These are phyloP conservation scores for Lerista edwardsae DNA, from an alignment of 2,797 vertebrate genomes.

Conservation along the genomic window DNA sequence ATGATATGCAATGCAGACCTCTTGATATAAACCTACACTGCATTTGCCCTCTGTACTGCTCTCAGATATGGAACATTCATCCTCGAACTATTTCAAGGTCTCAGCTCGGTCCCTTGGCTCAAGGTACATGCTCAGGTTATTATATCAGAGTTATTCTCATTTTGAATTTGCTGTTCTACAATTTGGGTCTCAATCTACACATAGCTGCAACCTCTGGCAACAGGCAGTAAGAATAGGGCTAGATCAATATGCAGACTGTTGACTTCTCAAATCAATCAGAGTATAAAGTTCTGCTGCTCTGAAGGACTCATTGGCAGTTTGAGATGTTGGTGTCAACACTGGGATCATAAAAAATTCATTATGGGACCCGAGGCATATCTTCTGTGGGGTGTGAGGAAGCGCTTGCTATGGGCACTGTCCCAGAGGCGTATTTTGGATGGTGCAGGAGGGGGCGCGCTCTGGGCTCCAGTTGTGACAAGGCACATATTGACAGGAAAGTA, in stretches of 20 bases:
- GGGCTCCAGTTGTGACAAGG: too few species aligned
- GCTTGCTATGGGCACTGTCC: too few species aligned
- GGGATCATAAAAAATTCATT: neutral
- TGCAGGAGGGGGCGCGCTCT: too few species aligned
- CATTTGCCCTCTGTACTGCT: neutral
- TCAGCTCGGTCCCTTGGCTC: neutral
- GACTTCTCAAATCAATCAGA: neutral
- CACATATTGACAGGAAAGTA: too few species aligned
- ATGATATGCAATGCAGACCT: neutral
- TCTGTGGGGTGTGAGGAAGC: too few species aligned
- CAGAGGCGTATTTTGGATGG: too few species aligned
- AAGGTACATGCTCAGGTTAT: neutral
- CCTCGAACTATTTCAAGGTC: neutral
- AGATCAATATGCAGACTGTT: neutral
- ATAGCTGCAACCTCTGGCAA: neutral
- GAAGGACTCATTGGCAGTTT: neutral
- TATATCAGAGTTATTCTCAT: neutral
- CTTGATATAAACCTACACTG: neutral
- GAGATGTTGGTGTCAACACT: neutral
- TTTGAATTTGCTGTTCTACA: neutral
- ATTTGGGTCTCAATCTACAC: neutral
- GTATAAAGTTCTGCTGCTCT: neutral
- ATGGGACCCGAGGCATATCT: too few species aligned
- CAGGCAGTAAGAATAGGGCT: neutral
- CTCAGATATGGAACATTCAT: neutral